Conservation (phyloP, 2,797 vertebrate species). For the Sebastes taczanowskii region DNA sequence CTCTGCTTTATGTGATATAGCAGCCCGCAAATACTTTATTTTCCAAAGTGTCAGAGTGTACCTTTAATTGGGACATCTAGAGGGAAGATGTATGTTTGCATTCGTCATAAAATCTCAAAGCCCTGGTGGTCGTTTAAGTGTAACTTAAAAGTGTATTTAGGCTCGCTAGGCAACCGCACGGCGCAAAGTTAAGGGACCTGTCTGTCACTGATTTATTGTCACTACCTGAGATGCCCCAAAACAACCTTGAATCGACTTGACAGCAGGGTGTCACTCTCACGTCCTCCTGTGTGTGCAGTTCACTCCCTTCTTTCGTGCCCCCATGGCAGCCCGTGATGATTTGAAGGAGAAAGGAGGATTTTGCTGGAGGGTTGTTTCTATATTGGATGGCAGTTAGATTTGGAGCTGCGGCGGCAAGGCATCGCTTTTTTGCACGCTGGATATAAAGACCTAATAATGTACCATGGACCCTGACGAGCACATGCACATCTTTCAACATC, state of each 20-base stretch:
- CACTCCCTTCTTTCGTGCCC: slow-evolving; percentile 9
- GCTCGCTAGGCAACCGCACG: neutral
- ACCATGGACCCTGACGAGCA: neutral
- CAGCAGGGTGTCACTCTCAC: slow-evolving; percentile 15
- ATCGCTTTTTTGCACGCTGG: neutral
- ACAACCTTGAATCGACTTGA: slow-evolving; percentile 35
- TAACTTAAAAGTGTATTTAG: neutral
- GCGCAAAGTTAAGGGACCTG: neutral
- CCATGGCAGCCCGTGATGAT: slow-evolving; percentile 12
- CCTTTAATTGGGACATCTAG: too few relatives aligned
- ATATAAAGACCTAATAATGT: neutral
- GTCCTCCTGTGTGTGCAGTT: slow-evolving; percentile 11
- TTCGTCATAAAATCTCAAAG: neutral
- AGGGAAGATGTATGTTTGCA: neutral
- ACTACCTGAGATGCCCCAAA: slow-evolving; percentile 1
- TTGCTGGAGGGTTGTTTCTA: slow-evolving; percentile 26
- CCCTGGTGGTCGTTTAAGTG: neutral
- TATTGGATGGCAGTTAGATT: slow-evolving; percentile 6
- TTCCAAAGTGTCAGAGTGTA: neutral
- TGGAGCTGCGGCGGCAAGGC: neutral
- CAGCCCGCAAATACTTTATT: neutral
- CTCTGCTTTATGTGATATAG: neutral
- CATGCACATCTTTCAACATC: neutral
- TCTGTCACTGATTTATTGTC: slow-evolving; percentile 25
- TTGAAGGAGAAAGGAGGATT: slow-evolving; percentile 18